Evolutionary conservation across 37 sponge, comb jelly and placozoan species (phyloP).

Genomic region (Ephydatia muelleri): DNA sequence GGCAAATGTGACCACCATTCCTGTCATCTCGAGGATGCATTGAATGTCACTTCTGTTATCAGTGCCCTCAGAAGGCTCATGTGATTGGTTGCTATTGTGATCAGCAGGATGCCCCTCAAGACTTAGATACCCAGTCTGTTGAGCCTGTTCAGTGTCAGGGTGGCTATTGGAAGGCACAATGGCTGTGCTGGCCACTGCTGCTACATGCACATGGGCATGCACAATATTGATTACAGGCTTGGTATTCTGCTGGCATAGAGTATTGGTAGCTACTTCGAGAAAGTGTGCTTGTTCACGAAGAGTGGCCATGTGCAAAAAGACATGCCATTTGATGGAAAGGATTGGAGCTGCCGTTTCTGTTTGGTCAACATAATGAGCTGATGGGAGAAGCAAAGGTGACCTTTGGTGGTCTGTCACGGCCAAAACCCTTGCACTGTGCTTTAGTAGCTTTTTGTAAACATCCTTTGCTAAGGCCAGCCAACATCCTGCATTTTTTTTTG

Average conservation of each 20-base stretch:
- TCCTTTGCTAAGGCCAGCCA: slow-evolving; percentile 3
- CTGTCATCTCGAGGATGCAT: slow-evolving; percentile 13
- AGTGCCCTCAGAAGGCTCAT: not conserved
- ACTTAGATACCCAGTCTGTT: not conserved
- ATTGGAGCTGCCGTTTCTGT: not conserved
- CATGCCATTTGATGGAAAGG: slow-evolving; percentile 8
- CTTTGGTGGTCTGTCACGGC: not conserved
- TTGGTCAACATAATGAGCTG: not conserved
- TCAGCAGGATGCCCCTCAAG: not conserved
- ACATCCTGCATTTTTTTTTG: not conserved
- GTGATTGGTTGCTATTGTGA: not conserved
- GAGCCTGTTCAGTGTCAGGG: not conserved
- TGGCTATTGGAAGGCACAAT: not conserved
- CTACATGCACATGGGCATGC: no score
- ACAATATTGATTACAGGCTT: not conserved
- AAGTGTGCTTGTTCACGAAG: slow-evolving; percentile 1
- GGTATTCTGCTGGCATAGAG: not conserved
- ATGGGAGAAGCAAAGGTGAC: not conserved
- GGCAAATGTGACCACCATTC: slow-evolving; percentile 17
- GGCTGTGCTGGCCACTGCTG: not conserved
- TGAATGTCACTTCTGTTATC: not conserved
- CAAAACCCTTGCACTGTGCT: not conserved
- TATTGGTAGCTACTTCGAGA: not conserved
- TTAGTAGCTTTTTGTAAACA: slow-evolving; percentile 9
- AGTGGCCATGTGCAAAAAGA: not conserved